Base-by-base conservation (phyloP, 2,797 vertebrate species). In the Anomalospiza imberbis region DNA sequence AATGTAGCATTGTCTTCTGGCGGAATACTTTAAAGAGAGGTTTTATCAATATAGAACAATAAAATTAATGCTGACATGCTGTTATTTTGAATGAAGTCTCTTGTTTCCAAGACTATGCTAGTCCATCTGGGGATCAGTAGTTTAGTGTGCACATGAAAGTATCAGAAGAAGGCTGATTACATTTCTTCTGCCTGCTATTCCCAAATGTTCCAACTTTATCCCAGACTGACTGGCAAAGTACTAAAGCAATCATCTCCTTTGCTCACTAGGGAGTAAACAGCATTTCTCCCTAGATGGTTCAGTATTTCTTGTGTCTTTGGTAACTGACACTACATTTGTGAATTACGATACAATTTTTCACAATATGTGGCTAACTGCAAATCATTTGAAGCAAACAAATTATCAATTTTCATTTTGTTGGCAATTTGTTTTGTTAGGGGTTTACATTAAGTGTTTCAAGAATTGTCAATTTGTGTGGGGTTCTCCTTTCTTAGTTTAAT, bases 351-450 rank as follows among this genome's bases (percentile, higher is more conserved):
- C 12, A 79, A 18, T 50, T 70, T 85, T 91, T 60, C 54, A 58
- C 28, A 71, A 57, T 44, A 68, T 19, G 4, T 76, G 51, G 78
- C 13, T 16, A 85, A 85, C 38, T 67, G 34, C 25, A 89, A 87
- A 74, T 83, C 19, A 24, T 38, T 60, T 45, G 34, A 88, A 73
- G 57, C 42, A 80, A 91, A 53, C 8, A 95, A 89, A 92, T 90
- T 73, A 94, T 92, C 53, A 82, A 55, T 74, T 94, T 95, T 89
- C 47, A 73, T 95, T 95, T 94, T 86, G 29, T 58, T 77, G 12
- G 20, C 47, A 70, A 92, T 89, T 91, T 96, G 31, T 40, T 93
- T 91, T 93, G 31, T 86, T 93, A 74, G 28, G 10, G 4, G 17
- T 86, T 94, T 88, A 55, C 12, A 44, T 89, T 73, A 93, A 84